phyloP scores from a whole-genome alignment of 2,797 vertebrate genomes.

The Sitta carolinensis region DNA sequence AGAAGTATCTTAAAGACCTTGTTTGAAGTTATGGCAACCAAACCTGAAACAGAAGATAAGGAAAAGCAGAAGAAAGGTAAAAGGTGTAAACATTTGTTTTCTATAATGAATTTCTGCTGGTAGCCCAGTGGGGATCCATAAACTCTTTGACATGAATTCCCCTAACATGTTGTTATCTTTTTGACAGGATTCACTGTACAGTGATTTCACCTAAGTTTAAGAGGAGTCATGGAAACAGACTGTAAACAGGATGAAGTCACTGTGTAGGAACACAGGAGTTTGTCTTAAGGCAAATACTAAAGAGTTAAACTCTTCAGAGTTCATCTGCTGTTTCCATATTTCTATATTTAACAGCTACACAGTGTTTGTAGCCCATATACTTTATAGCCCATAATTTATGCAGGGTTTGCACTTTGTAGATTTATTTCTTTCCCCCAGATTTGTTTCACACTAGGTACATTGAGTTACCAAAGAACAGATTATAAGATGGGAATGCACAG shows the following conservation, averaged over 20 bases:
- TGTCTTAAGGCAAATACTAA: not conserved
- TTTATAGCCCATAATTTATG: not conserved
- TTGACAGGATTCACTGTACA: not conserved
- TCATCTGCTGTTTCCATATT: not conserved
- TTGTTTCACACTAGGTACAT: not conserved
- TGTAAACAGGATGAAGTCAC: not conserved
- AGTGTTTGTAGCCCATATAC: not conserved
- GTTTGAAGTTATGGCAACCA: slow-evolving; percentile 98
- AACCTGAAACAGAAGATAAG: slow-evolving; percentile 87
- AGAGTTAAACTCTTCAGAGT: not conserved
- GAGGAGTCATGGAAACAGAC: not conserved
- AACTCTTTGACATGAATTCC: not conserved
- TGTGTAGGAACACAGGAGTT: not conserved
- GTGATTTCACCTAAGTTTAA: not conserved
- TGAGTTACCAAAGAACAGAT: not conserved
- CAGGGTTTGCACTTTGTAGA: not conserved
- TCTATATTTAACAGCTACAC: not conserved
- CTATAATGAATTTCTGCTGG: not conserved
- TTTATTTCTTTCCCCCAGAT: not conserved
- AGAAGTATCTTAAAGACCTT: slow-evolving; percentile 96
- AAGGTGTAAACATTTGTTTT: not conserved
- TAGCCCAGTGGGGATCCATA: not conserved
- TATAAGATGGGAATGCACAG: not conserved
- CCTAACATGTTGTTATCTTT: not conserved
- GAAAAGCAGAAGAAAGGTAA: slow-evolving; percentile 90